Evolutionary conservation across 2,113 vertebrate species (phyloP), one percentile per base, ranked within the genome.

Genomic region (Machaerirhynchus nigripectus): DNA sequence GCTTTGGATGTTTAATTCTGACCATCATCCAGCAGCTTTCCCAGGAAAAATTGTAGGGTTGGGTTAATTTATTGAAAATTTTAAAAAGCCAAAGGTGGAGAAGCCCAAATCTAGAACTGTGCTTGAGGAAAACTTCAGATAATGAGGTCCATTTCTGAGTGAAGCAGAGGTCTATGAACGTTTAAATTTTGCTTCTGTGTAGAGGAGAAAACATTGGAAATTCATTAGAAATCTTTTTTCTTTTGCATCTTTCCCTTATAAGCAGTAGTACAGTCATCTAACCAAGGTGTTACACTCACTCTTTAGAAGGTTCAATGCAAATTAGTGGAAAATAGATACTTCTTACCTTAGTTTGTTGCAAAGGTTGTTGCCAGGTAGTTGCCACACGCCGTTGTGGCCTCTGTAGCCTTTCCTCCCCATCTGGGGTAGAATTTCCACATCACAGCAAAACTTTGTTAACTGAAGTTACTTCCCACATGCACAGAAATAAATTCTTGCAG

Each of bases 241-340:
- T 56, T 82, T 31, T 50, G 15, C 16, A 0, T 28, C 10, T 11
- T 75, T 21, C 9, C 13, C 12, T 18, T 33, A 0, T 5, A 30
- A 89, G 50, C 7, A 59, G 47, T 3, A 39, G 13, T 0, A 20
- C 1, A 46, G 27, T 24, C 7, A 7, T 9, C 7, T 20, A 8
- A 59, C 6, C 7, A 13, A 12, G 1, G 0, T 7, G 11, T 16
- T 30, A 15, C 0, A 28, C 22, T 16, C 3, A 1, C 10, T 37
- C 28, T 35, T n/a, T 3, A 16, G 28, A 16, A 71, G 24, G 49
- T 2, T 57, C 31, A 35, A 1, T 1, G 12, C n/a, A 14, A 15
- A 28, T 21, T 16, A 50, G 57, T 2, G 15, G 31, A 15, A 50
- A 87, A 47, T 1, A 35, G 28, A 3, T 47, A 50, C 50, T 81